Base-by-base conservation (phyloP, 1,140 invertebrate genomes). In the Odontomachus brunneus region DNA sequence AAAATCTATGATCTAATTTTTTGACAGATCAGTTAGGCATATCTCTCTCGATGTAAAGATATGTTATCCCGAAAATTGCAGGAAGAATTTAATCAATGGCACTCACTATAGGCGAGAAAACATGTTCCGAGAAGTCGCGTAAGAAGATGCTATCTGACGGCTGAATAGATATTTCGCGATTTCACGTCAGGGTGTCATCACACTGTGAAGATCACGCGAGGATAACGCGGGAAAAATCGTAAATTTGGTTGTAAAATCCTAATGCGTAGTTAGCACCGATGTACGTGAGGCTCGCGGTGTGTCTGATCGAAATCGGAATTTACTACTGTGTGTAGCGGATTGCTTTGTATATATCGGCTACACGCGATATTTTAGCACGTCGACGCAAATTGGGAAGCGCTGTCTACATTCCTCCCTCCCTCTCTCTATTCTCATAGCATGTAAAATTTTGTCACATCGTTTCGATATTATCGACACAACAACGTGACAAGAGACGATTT, bases 271-370 rank as follows among this genome's bases (percentile, higher is more conserved):
- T 44, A 69, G n/a, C 62, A 57, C 33, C 24, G 19, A 71, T 49
- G 22, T 19, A 19, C 33, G 1, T 82, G 24, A 60, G 48, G 24
- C n/a, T 5, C 11, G 9, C 14, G n/a, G 14, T 24, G 14, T 26
- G 49, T 66, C 44, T 49, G 69, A 87, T 75, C 75, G 81, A 72
- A 81, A 87, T 81, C 63, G 22, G 19, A 24, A 29, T 72, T 66
- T 80, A 84, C 74, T 72, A 67, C 57, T 81, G 24, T n/a, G 24
- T 26, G 53, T 59, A 81, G 60, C 49, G 12, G 26, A 65, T 22
- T 72, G 24, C 29, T 72, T 69, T 38, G 19, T 71, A n/a, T n/a
- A n/a, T n/a, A 19, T 19, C 15, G 38, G 19, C 9, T 12, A 49
- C n/a, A 33, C 19, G 26, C 26, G 19, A 33, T 29, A 59, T 81